Evolutionary conservation across 1,140 invertebrate genomes (phyloP), one percentile per base, ranked within the genome.

Genomic region (Magallana gigas): DNA sequence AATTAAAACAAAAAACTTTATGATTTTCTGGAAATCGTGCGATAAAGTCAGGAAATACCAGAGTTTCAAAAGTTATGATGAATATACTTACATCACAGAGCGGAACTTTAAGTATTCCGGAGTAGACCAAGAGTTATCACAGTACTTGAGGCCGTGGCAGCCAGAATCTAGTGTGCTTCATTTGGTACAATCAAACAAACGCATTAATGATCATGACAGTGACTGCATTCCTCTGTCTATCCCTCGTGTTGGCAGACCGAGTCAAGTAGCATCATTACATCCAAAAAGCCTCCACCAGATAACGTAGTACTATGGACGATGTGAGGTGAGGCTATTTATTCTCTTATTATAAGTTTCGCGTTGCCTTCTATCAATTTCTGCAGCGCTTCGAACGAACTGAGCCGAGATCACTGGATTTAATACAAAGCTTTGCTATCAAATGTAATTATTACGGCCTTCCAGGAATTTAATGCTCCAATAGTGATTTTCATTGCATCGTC

Each of bases 361-460:
- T 76, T 76, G 68, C 14, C 12, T 29, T 76, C 68, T 76, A 76
- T 76, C 68, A 76, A 36, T 76, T 76, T 29, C 23, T 29, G 8
- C 23, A 76, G 23, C 68, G n/a, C 23, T 29, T 4, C 11, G 36
- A 76, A 76, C 11, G 36, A 76, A 76, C 68, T 29, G 23, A 23
- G 64, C 18, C 36, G 36, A 48, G 36, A 48, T 48, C 36, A 48
- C 36, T 5, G 36, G 36, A 48, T 48, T 68, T 68, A 68, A n/a
- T 68, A 76, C 23, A 29, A 76, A 76, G 68, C 68, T 76, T 29
- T 76, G 68, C 23, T 76, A 76, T 76, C 68, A 76, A 64, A 76
- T 76, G 68, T 29, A 76, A 76, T 76, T 76, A 76, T 76, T 76
- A 12, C 29, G 23, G 68, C 18, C 68, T 76, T 23, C 68, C 68